These are phyloP conservation scores for Notodonta dromedarius DNA, from an alignment of 2,888 invertebrate genomes.

Conservation along the genomic window DNA sequence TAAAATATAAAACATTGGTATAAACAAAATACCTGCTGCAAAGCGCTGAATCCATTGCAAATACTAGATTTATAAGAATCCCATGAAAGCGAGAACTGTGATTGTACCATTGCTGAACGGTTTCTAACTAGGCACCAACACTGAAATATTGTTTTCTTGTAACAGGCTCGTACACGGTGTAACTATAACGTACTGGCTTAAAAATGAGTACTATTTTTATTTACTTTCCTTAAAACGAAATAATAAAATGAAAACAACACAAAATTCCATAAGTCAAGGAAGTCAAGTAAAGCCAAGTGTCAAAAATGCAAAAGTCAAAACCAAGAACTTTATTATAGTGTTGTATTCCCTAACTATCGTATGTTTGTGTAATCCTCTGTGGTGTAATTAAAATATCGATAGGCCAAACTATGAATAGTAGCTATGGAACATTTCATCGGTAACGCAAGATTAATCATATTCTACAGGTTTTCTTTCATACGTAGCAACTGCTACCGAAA, in stretches of 20 bases:
- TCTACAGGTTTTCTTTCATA: too few relatives aligned
- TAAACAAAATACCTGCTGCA: slow-evolving; percentile 70
- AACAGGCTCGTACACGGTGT: neutral
- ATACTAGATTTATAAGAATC: slow-evolving; percentile 71
- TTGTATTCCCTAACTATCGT: too few relatives aligned
- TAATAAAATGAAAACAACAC: neutral
- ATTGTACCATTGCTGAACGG: slow-evolving; percentile 56
- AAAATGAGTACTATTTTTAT: neutral
- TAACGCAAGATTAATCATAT: too few relatives aligned
- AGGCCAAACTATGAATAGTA: too few relatives aligned
- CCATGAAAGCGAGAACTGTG: slow-evolving; percentile 73
- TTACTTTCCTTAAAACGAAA: neutral
- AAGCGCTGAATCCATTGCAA: slow-evolving; percentile 70
- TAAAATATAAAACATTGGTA: neutral
- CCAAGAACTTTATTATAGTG: too few relatives aligned
- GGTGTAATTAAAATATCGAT: too few relatives aligned
- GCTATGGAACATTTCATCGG: too few relatives aligned
- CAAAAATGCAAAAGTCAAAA: too few relatives aligned
- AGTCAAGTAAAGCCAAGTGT: too few relatives aligned
- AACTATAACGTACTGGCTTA: neutral
- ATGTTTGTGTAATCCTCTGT: too few relatives aligned
- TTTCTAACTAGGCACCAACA: neutral
- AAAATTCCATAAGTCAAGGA: too few relatives aligned
- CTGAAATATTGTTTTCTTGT: neutral
- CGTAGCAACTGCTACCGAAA: too few relatives aligned